Evolutionary conservation across 2,113 vertebrate species (phyloP).

Genomic region (Tetrax tetrax): DNA sequence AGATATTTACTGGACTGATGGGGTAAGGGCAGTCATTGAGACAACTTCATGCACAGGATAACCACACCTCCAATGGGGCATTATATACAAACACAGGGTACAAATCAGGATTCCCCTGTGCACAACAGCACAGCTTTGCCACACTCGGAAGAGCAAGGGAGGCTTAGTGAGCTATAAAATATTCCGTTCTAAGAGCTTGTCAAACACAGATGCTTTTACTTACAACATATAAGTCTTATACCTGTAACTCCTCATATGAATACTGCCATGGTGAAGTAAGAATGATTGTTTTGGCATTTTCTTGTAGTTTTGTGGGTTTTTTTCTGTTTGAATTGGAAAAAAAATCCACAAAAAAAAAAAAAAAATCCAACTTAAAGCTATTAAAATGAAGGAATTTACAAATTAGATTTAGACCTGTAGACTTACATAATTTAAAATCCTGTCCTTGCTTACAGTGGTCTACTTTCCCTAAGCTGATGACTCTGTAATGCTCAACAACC

Average conservation of each 20-base stretch:
- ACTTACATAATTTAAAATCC: background rate
- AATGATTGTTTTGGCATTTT: accelerated
- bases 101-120: background rate
- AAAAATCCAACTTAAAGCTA: background rate
- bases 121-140: background rate
- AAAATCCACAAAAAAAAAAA: no score
- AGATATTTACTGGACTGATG: background rate
- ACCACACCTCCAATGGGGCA: background rate
- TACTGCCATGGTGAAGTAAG: background rate
- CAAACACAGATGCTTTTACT: background rate
- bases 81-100: background rate
- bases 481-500: background rate
- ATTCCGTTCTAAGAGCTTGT: background rate
- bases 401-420: background rate
- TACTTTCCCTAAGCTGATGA: background rate
- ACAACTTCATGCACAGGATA: background rate
- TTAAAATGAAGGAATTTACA: background rate
- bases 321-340: background rate
- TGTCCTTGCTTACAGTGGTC: background rate
- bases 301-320: background rate
- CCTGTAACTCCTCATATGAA: background rate
- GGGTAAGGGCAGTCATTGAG: background rate
- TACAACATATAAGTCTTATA: background rate
- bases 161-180: background rate
- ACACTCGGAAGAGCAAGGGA: background rate